phyloP scores from a whole-genome alignment of 2,113 vertebrate genomes.

The Antennarius striatus region DNA sequence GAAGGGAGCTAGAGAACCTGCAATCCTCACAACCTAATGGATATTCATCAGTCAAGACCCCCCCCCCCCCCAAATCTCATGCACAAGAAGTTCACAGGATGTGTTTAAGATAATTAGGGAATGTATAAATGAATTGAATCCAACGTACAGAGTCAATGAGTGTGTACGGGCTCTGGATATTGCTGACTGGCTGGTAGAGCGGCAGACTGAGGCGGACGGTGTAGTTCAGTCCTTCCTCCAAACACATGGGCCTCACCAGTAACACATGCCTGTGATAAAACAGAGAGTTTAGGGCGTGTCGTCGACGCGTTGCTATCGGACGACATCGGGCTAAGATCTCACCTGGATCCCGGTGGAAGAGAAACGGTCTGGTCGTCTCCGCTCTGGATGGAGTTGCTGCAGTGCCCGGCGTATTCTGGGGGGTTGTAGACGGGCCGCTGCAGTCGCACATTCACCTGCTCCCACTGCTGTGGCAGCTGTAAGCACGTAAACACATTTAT shows the following conservation, averaged over 20 bases:
- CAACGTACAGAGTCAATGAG: constrained; percentile 92
- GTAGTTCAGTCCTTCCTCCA: constrained; percentile 92
- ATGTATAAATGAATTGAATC: background rate
- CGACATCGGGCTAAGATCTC: background rate
- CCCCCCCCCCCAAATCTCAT: too few species aligned
- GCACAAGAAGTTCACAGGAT: too few species aligned
- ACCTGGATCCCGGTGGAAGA: constrained; percentile 88
- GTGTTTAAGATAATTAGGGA: background rate
- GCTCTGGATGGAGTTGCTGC: constrained; percentile 84
- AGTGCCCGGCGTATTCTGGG: constrained; percentile 75
- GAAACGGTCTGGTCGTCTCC: constrained; percentile 89
- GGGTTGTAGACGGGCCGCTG: constrained; percentile 81
- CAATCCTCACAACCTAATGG: too few species aligned
- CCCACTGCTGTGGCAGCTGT: constrained; percentile 93
- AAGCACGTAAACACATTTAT: background rate
- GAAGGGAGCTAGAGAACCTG: too few species aligned
- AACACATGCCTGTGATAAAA: constrained; percentile 83
- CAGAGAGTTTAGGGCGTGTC: background rate
- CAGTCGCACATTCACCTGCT: constrained; percentile 85
- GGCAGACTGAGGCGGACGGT: constrained; percentile 86
- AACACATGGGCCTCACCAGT: constrained; percentile 87
- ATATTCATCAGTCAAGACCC: too few species aligned
- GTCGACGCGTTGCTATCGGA: background rate
- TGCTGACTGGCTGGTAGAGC: constrained; percentile 81
- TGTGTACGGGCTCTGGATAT: constrained; percentile 86